phyloP scores from a whole-genome alignment of 2,888 invertebrate species.

The Plebejus argus region DNA sequence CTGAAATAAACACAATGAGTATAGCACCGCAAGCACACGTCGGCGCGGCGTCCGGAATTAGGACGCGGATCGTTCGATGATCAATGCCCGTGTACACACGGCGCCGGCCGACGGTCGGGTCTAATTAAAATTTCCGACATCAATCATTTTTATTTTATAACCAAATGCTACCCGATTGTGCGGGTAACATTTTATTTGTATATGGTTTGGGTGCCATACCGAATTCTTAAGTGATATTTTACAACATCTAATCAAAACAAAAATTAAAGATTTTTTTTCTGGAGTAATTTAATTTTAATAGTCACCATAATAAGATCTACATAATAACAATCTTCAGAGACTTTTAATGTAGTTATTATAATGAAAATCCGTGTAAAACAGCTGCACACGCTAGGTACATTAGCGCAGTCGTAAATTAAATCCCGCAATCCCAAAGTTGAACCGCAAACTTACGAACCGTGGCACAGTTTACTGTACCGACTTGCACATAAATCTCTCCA shows the following conservation, averaged over 20 bases:
- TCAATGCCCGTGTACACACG: conserved; percentile 1
- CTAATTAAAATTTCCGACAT: conserved; percentile 18
- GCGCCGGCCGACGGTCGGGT: neutral
- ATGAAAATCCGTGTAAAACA: neutral
- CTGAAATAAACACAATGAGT: neutral
- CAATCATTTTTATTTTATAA: conserved; percentile 7
- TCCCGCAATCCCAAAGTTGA: conserved; percentile 38
- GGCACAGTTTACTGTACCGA: conserved; percentile 34
- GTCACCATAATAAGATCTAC: neutral
- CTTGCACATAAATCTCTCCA: conserved; percentile 17
- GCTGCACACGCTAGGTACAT: conserved; percentile 33
- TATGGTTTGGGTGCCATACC: neutral
- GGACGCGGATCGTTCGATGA: neutral
- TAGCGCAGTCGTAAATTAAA: conserved; percentile 40
- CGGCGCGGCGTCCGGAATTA: conserved; percentile 10
- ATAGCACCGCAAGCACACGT: neutral
- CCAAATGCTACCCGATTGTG: neutral
- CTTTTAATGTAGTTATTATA: neutral
- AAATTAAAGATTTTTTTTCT: no score
- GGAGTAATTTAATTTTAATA: neutral
- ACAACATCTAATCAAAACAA: neutral
- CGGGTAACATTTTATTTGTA: neutral
- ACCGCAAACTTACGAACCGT: conserved; percentile 38
- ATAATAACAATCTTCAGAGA: neutral
- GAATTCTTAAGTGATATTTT: neutral